Percentiles rank a stretch among this genome's conserved stretches.
Evolutionary conservation across 1,140 invertebrate genomes (phyloP).

Genomic region (Hyphantria cunea): DNA sequence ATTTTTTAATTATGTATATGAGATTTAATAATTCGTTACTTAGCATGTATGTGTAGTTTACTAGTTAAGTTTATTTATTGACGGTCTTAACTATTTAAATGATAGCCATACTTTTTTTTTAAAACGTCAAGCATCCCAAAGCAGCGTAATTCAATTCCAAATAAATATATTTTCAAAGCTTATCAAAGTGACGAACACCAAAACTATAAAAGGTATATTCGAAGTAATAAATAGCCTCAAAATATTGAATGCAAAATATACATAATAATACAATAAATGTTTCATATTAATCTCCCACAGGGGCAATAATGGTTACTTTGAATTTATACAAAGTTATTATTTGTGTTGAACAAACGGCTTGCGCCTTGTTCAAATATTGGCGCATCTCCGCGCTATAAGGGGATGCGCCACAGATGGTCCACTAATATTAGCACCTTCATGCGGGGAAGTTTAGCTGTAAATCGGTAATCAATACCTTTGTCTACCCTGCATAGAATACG

Average conservation of each 20-base stretch:
- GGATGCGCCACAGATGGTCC: constrained; percentile 59
- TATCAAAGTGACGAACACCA: too few species aligned
- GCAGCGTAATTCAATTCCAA: too few species aligned
- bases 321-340: constrained; percentile 27
- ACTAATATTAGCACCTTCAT: constrained; percentile 55
- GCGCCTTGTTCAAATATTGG: constrained; percentile 25
- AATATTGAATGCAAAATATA: not conserved
- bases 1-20: too few species aligned
- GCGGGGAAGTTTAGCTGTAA: constrained; percentile 44
- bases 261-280: constrained; percentile 21
- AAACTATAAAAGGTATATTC: not conserved
- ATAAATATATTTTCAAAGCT: too few species aligned
- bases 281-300: constrained; percentile 21
- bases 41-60: too few species aligned
- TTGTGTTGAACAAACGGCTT: constrained; percentile 19
- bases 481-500: constrained; percentile 3
- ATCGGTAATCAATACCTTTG: constrained; percentile 56
- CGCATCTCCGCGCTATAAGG: constrained; percentile 30
- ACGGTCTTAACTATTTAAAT: too few species aligned
- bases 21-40: too few species aligned
- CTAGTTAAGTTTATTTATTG: too few species aligned
- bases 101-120: too few species aligned
- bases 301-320: constrained; percentile 12
- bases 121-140: too few species aligned
- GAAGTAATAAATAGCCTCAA: not conserved